Conservation (phyloP, 1,140 invertebrate genomes). For the Rhagoletis zephyria region DNA sequence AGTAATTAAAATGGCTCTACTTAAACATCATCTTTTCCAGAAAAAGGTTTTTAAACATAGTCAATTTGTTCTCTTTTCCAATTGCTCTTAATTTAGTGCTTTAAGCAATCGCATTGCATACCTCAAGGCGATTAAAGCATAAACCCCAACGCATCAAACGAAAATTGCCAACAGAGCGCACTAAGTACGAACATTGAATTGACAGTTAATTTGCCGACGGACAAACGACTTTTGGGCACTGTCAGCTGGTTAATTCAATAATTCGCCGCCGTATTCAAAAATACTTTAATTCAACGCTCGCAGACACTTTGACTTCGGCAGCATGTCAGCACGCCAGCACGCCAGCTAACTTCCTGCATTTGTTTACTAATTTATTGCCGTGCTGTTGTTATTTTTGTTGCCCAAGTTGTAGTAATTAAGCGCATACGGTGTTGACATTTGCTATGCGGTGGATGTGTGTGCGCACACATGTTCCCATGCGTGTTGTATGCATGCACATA, state of each 20-base stretch:
- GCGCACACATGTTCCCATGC: not conserved
- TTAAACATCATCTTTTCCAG: too few relatives aligned
- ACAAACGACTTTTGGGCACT: not conserved
- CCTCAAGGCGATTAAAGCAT: slow-evolving; percentile 6
- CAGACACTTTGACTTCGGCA: not conserved
- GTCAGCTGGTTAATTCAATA: not conserved
- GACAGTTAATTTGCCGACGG: not conserved
- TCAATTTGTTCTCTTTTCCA: too few relatives aligned
- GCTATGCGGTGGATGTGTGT: not conserved
- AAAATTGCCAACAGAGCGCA: not conserved
- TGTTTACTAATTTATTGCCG: slow-evolving; percentile 15
- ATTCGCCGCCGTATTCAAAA: not conserved
- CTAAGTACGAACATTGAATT: not conserved
- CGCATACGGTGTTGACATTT: not conserved
- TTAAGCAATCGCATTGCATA: not conserved
- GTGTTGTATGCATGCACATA: not conserved
- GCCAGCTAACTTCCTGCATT: slow-evolving; percentile 5
- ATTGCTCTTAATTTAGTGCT: not conserved
- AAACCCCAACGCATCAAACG: not conserved
- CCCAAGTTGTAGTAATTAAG: slow-evolving; percentile 27
- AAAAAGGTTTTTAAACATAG: too few relatives aligned
- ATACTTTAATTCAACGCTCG: not conserved
- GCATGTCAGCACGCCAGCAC: too few relatives aligned
- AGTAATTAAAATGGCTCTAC: too few relatives aligned
- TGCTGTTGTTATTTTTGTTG: not conserved